A percentile compares a stretch with the other conserved stretches of the same genome.
phyloP scores from a whole-genome alignment of 2,797 vertebrate genomes.

The Corythornis leucogaster region DNA sequence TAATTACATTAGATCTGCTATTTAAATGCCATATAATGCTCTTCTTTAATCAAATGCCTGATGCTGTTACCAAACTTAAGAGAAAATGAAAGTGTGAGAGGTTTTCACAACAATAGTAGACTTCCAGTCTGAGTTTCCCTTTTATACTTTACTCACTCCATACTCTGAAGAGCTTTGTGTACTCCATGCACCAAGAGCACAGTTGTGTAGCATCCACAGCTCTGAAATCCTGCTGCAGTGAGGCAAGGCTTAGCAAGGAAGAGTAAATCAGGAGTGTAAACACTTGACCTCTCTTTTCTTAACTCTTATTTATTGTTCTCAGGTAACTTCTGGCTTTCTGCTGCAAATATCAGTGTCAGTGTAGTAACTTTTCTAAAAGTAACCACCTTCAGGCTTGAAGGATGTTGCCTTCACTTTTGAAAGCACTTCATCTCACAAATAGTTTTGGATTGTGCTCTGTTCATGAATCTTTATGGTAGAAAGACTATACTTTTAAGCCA shows the following conservation, averaged over 20 bases:
- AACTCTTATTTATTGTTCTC: neutral
- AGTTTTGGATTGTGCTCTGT: neutral
- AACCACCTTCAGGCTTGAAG: neutral
- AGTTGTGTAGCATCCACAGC: neutral
- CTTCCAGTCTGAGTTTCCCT: neutral
- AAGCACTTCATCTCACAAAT: neutral
- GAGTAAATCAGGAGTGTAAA: neutral
- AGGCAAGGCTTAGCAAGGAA: neutral
- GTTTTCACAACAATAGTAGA: neutral
- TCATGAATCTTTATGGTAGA: neutral
- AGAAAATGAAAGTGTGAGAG: neutral
- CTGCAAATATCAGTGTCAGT: neutral
- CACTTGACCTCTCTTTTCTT: neutral
- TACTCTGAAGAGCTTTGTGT: neutral
- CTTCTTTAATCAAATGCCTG: neutral
- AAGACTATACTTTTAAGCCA: neutral
- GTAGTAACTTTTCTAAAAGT: neutral
- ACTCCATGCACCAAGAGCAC: neutral
- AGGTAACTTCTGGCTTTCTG: neutral
- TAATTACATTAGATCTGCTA: conserved; percentile 16
- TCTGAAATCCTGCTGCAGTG: neutral
- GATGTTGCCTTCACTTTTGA: neutral
- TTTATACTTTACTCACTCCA: neutral
- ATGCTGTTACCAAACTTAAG: neutral
- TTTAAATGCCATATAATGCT: neutral